Conservation (phyloP, 2,888 invertebrate species). For the Tortrix viridana region DNA sequence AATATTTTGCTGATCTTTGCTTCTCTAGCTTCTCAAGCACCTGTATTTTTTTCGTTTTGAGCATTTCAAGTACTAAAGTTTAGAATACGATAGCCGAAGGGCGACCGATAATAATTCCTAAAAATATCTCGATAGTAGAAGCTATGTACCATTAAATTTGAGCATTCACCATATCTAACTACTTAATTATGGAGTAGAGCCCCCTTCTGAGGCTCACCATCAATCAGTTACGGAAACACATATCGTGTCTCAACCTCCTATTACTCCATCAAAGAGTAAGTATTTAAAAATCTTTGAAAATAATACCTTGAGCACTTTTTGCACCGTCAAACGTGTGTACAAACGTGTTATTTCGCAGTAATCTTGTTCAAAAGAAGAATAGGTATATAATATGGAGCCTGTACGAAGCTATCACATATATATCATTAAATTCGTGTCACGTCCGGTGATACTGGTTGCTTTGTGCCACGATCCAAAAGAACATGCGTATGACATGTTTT, state of each 20-base stretch:
- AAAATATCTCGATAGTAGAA: too few species aligned
- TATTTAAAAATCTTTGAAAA: slow-evolving; percentile 26
- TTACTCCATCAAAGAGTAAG: background rate
- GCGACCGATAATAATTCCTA: too few species aligned
- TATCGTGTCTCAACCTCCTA: background rate
- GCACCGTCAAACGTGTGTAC: slow-evolving; percentile 20
- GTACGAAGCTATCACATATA: slow-evolving; percentile 46
- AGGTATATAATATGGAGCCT: slow-evolving; percentile 17
- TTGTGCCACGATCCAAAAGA: slow-evolving; percentile 41
- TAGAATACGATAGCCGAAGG: too few species aligned
- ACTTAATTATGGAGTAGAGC: too few species aligned
- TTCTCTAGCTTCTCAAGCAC: too few species aligned
- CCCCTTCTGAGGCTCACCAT: too few species aligned
- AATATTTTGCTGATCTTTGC: too few species aligned
- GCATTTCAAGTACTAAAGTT: too few species aligned
- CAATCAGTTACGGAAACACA: too few species aligned
- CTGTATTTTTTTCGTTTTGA: too few species aligned
- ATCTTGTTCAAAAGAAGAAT: slow-evolving; percentile 30
- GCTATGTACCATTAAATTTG: too few species aligned
- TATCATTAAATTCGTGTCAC: slow-evolving; percentile 53
- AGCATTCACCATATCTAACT: too few species aligned
- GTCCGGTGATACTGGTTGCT: slow-evolving; percentile 49
- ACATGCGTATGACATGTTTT: slow-evolving; percentile 40
- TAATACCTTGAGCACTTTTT: slow-evolving; percentile 26
- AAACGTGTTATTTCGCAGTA: slow-evolving; percentile 36